Base-by-base conservation (phyloP, 2,888 invertebrate species). In the Chesias legatella region DNA sequence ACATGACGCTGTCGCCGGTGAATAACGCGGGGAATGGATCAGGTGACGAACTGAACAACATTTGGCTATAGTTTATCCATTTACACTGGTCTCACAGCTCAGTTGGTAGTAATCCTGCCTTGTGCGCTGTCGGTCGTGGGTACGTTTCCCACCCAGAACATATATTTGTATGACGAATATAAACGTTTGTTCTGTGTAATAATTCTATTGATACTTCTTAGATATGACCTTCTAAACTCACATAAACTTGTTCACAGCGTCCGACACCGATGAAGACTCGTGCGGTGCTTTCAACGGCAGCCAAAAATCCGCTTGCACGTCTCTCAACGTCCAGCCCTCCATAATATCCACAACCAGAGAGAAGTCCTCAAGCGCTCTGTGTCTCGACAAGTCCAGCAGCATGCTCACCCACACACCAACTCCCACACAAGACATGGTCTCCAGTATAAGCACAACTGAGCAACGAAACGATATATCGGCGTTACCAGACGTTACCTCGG, bases 1-100 rank as follows among this genome's bases (percentile, higher is more conserved):
- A 89, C 51, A 89, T 89, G 73, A 90, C 90, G 0, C 71, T 90
- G 30, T 90, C 91, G 7, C 89, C 90, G 0, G 81, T 90, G 7
- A 89, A 89, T 39, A 89, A 90, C 60, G 88, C 89, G 7, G 76
- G 84, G 50, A 79, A 89, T 56, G 78, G 64, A n/a, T 78, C 81
- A 32, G 79, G 82, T 81, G 60, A 27, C n/a, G 49, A 27, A 10
- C 3, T 11, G 7, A 11, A 9, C 6, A 10, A n/a, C n/a, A n/a
- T n/a, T n/a, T n/a, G n/a, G n/a, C n/a, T n/a, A n/a, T n/a, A n/a
- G n/a, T n/a, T n/a, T n/a, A n/a, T n/a, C n/a, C n/a, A n/a, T n/a
- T n/a, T n/a, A n/a, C n/a, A n/a, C n/a, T n/a, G n/a, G n/a, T n/a
- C n/a, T n/a, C n/a, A n/a, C n/a, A n/a, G n/a, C n/a, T n/a, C n/a